phyloP scores from a whole-genome alignment of 2,888 invertebrate species.

The Dastarcus helophoroides region DNA sequence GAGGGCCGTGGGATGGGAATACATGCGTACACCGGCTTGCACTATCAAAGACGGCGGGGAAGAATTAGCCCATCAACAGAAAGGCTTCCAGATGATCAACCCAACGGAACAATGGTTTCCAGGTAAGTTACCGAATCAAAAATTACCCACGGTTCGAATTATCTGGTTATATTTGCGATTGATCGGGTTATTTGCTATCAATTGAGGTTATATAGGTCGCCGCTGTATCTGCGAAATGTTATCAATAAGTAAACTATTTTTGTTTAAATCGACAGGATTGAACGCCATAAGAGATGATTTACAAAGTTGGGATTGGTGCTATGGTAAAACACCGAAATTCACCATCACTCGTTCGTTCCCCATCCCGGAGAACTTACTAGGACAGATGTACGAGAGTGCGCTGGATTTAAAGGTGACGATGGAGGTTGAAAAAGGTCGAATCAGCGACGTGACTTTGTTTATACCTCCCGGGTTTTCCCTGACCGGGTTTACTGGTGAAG shows the following conservation, averaged over 20 bases:
- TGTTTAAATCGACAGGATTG: constrained; percentile 46
- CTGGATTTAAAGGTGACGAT: constrained; percentile 50
- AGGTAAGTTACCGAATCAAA: constrained; percentile 38
- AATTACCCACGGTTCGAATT: constrained; percentile 2
- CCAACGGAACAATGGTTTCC: constrained; percentile 84
- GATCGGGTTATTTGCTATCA: neutral
- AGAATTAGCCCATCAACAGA: constrained; percentile 58
- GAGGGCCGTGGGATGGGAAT: constrained; percentile 74
- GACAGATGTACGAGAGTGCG: constrained; percentile 32
- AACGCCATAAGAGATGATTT: constrained; percentile 57
- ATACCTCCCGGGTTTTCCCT: constrained; percentile 50
- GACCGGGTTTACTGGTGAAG: constrained; percentile 50
- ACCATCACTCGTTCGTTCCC: constrained; percentile 55
- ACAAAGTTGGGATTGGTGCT: constrained; percentile 78
- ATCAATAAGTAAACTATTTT: constrained; percentile 1
- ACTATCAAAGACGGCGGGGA: constrained; percentile 61
- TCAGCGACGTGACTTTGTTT: constrained; percentile 52
- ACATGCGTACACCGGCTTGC: constrained; percentile 59
- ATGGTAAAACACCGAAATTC: constrained; percentile 79
- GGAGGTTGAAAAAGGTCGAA: constrained; percentile 52
- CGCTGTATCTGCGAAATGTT: too few species aligned
- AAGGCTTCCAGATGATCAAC: constrained; percentile 76
- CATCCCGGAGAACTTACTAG: constrained; percentile 45
- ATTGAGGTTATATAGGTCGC: too few species aligned
- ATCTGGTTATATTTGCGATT: neutral